These are phyloP conservation scores for Empis livida DNA, from an alignment of 2,888 invertebrate species.

Conservation along the genomic window DNA sequence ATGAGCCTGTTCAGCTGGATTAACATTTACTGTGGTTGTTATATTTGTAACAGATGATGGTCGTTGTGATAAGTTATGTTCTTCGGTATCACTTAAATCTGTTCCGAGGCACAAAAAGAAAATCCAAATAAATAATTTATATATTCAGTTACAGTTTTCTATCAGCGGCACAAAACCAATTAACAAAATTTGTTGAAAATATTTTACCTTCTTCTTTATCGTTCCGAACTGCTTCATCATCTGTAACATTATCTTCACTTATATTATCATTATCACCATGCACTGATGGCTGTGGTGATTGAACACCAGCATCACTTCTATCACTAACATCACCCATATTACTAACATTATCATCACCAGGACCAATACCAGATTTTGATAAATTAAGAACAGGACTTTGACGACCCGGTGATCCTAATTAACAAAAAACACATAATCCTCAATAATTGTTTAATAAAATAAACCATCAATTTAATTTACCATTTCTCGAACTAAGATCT, in stretches of 20 bases:
- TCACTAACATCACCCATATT: conserved; percentile 58
- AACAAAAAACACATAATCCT: conserved; percentile 7
- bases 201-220: conserved; percentile 53
- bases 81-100: conserved; percentile 63
- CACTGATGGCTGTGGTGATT: conserved; percentile 45
- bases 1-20: conserved; percentile 14
- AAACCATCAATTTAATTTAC: conserved; percentile 39
- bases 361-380: conserved; percentile 68
- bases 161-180: no score
- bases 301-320: conserved; percentile 44
- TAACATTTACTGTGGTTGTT: neutral
- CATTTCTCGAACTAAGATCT: conserved; percentile 77
- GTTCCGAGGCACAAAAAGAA: conserved; percentile 21
- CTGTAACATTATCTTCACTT: conserved; percentile 73
- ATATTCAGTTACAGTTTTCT: no score
- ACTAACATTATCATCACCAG: conserved; percentile 8
- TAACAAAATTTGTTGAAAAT: no score
- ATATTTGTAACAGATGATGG: conserved; percentile 5
- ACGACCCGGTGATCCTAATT: conserved; percentile 59
- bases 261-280: conserved; percentile 61
- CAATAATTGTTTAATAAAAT: neutral
- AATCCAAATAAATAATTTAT: neutral
- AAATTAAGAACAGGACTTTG: conserved; percentile 87
- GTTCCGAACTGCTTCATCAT: conserved; percentile 66
- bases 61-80: conserved; percentile 48